These are phyloP conservation scores for Apodemia mormo DNA, from an alignment of 2,888 invertebrate species.

Conservation along the genomic window DNA sequence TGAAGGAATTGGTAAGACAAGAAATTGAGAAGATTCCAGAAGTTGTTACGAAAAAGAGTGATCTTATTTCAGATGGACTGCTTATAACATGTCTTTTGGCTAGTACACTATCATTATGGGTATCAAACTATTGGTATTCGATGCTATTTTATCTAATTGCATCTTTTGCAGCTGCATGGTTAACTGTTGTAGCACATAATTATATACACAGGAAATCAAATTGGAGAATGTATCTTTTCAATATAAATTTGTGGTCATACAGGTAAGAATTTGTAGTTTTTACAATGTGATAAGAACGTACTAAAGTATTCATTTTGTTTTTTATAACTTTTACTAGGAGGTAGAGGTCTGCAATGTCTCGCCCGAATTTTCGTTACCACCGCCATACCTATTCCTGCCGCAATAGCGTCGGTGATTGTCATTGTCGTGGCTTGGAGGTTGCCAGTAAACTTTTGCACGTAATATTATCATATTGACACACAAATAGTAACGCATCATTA, in stretches of 20 bases:
- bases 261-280: conserved; percentile 60
- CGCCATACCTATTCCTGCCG: no score
- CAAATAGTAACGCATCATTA: no score
- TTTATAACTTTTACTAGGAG: no score
- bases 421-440: no score
- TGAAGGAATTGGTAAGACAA: conserved; percentile 82
- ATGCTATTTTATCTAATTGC: conserved; percentile 66
- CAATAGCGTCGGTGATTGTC: no score
- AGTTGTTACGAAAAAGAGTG: conserved; percentile 52
- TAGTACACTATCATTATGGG: conserved; percentile 48
- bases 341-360: no score
- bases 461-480: no score
- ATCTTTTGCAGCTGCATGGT: conserved; percentile 71
- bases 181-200: conserved; percentile 86
- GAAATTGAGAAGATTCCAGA: conserved; percentile 78
- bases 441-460: no score
- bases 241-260: conserved; percentile 85
- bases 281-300: no score
- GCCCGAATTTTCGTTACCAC: no score
- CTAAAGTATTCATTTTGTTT: no score
- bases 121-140: conserved; percentile 46
- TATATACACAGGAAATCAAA: conserved; percentile 89
- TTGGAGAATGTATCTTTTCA: conserved; percentile 90
- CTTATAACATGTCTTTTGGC: conserved; percentile 53
- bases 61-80: conserved; percentile 61